Percentiles rank a stretch among this genome's conserved stretches.
These are phyloP conservation scores for Phyllostomus hastatus DNA, from an alignment of 2,113 vertebrate species.

Conservation along the genomic window DNA sequence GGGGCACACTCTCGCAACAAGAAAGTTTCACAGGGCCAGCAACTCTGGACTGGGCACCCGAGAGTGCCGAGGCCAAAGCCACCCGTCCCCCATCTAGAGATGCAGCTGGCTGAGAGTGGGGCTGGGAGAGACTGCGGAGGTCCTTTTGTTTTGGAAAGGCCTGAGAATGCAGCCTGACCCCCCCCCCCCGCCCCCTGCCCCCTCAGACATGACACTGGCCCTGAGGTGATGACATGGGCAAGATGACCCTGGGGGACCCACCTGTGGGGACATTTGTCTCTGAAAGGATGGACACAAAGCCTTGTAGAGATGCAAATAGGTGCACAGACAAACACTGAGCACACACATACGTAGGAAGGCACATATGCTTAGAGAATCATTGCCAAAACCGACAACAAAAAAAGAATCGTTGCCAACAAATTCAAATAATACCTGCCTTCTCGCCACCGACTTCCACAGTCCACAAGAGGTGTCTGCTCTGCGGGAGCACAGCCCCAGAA, in stretches of 20 bases:
- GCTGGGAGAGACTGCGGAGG: neutral
- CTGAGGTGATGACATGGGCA: neutral
- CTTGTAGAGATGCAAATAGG: neutral
- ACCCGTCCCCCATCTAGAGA: neutral
- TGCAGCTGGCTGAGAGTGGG: too few relatives aligned
- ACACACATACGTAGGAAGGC: neutral
- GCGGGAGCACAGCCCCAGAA: neutral
- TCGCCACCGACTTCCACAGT: neutral
- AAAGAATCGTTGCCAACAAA: neutral
- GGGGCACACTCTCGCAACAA: neutral
- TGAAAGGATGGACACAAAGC: neutral
- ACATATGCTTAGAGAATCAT: neutral
- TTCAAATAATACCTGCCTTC: neutral
- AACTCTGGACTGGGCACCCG: neutral
- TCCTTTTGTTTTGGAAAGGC: neutral
- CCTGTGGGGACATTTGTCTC: accelerated
- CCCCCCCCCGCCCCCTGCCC: neutral
- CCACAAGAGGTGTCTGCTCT: neutral
- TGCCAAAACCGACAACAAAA: too few relatives aligned
- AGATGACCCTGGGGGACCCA: neutral
- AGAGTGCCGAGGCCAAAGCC: neutral
- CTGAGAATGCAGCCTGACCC: neutral
- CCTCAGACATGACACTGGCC: neutral
- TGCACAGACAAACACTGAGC: neutral
- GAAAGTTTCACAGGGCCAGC: neutral